Evolutionary conservation across 2,888 invertebrate species (phyloP).

Genomic region (Amaurobius ferox): DNA sequence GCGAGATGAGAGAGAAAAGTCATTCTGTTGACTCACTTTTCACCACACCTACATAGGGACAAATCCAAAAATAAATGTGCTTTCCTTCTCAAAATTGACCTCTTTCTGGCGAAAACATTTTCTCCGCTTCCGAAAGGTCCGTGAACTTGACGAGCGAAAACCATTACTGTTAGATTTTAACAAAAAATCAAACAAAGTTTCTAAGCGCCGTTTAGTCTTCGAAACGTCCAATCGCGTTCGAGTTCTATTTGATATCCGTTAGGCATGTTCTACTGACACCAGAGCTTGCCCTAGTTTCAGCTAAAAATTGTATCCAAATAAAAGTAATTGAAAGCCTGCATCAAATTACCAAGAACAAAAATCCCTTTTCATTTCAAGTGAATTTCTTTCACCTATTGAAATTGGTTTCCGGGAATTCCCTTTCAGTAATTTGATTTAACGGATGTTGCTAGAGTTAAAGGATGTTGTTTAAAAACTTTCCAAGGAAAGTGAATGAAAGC

Average conservation of each 20-base stretch:
- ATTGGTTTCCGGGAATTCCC: too few relatives aligned
- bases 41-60: conserved; percentile 54
- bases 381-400: too few relatives aligned
- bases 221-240: conserved; percentile 35
- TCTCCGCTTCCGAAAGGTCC: conserved; percentile 48
- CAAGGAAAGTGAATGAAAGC: too few relatives aligned
- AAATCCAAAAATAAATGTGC: conserved; percentile 64
- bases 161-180: conserved; percentile 33
- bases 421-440: too few relatives aligned
- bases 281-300: conserved; percentile 42
- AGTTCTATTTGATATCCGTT: conserved; percentile 12
- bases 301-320: conserved; percentile 24
- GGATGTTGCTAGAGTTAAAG: too few relatives aligned
- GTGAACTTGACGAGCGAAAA: conserved; percentile 64
- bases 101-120: conserved; percentile 45
- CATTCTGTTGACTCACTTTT: conserved; percentile 67
- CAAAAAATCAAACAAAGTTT: conserved; percentile 18
- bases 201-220: neutral
- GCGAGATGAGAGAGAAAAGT: conserved; percentile 54
- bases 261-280: conserved; percentile 55
- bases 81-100: conserved; percentile 67
- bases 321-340: neutral
- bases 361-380: too few relatives aligned
- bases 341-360: too few relatives aligned
- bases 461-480: too few relatives aligned